Conservation (phyloP, 1,140 invertebrate genomes). For the Cheumatopsyche charites region DNA sequence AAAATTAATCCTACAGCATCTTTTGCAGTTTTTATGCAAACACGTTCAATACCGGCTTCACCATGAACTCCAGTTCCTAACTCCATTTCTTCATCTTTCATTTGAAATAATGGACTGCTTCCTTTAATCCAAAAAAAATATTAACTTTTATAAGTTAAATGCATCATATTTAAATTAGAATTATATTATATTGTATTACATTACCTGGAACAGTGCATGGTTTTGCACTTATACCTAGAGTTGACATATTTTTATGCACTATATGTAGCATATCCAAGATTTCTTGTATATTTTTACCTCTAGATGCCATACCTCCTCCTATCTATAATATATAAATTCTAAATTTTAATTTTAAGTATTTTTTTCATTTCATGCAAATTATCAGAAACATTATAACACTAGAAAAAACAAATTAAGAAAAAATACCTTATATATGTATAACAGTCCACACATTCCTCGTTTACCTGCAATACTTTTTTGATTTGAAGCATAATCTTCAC, state of each 20-base stretch:
- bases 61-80: slow-evolving; percentile 86
- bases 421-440: slow-evolving; percentile 74
- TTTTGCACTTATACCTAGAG: slow-evolving; percentile 74
- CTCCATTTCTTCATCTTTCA: slow-evolving; percentile 75
- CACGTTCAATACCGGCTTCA: slow-evolving; percentile 79
- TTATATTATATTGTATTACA: too few relatives aligned
- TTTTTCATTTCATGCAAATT: too few relatives aligned
- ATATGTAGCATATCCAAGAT: slow-evolving; percentile 58
- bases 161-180: too few relatives aligned
- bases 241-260: slow-evolving; percentile 66
- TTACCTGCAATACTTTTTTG: slow-evolving; percentile 68
- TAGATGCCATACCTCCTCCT: slow-evolving; percentile 73
- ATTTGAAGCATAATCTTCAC: slow-evolving; percentile 74
- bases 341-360: too few relatives aligned
- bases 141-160: background rate
- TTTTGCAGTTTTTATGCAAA: slow-evolving; percentile 64
- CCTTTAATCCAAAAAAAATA: slow-evolving; percentile 57
- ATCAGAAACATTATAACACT: too few relatives aligned
- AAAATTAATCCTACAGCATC: slow-evolving; percentile 61
- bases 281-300: slow-evolving; percentile 63
- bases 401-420: slow-evolving; percentile 22
- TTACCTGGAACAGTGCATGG: slow-evolving; percentile 76
- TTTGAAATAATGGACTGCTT: slow-evolving; percentile 70
- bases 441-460: slow-evolving; percentile 76
- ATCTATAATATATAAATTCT: slow-evolving; percentile 62